Conservation (phyloP, 2,888 invertebrate genomes). For the Clanis bilineata region DNA sequence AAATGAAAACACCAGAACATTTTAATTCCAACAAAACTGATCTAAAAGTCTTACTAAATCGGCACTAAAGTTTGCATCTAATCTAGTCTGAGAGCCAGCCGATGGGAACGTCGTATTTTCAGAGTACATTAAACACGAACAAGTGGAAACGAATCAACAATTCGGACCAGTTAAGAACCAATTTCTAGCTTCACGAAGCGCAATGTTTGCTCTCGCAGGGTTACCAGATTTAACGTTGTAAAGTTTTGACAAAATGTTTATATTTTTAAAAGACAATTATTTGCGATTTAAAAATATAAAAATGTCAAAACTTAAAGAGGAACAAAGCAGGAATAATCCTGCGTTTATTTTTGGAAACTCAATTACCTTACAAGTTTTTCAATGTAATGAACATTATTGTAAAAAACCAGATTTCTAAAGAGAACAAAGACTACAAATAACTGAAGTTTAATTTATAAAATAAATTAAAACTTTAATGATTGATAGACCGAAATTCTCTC, state of each 20-base stretch:
- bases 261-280: too few species aligned
- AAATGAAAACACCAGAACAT: background rate
- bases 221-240: background rate
- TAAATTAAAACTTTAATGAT: too few species aligned
- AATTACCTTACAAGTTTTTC: too few species aligned
- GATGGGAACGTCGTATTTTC: background rate
- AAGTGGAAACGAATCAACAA: constrained; percentile 15
- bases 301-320: too few species aligned
- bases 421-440: too few species aligned
- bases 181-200: constrained; percentile 21
- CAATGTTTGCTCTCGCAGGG: constrained; percentile 18
- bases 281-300: too few species aligned
- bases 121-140: constrained; percentile 11
- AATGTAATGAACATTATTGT: too few species aligned
- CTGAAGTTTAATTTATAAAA: too few species aligned
- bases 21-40: background rate
- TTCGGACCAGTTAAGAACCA: constrained; percentile 20
- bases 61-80: background rate
- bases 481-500: too few species aligned
- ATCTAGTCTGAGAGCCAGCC: background rate
- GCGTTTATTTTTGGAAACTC: too few species aligned
- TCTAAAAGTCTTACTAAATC: background rate
- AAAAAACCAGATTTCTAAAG: too few species aligned
- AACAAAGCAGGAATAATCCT: too few species aligned
- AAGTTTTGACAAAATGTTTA: background rate